Percentiles rank a stretch among this genome's conserved stretches.
Conservation (phyloP, 2,113 vertebrate genomes). For the Paraplagusia blochii region DNA sequence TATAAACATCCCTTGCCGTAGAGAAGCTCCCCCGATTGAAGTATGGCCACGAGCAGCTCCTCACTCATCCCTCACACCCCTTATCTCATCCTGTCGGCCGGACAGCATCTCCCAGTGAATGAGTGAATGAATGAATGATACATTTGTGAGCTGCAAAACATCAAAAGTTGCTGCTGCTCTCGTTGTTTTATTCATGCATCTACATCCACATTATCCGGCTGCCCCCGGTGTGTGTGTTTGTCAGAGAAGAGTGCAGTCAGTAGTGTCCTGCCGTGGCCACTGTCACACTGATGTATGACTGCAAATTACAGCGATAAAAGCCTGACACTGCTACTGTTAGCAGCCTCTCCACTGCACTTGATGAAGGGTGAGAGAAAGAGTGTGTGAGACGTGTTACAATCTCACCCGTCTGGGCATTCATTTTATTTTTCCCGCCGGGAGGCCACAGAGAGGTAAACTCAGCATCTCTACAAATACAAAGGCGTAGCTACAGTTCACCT, state of each 20-base stretch:
- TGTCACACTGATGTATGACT: constrained; percentile 59
- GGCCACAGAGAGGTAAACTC: constrained; percentile 52
- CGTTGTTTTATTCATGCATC: constrained; percentile 67
- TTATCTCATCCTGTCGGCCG: constrained; percentile 46
- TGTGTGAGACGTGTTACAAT: constrained; percentile 9
- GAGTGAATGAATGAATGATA: constrained; percentile 49
- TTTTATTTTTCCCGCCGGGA: constrained; percentile 58
- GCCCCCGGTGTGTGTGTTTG: constrained; percentile 58
- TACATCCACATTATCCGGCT: constrained; percentile 60
- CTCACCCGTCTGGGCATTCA: constrained; percentile 35
- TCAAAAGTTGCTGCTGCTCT: constrained; percentile 40
- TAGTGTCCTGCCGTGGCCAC: constrained; percentile 47
- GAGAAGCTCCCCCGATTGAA: constrained; percentile 53
- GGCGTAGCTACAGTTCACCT: constrained; percentile 33
- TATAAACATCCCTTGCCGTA: constrained; percentile 44
- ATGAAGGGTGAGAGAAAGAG: constrained; percentile 40
- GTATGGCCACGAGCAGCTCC: constrained; percentile 55
- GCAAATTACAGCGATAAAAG: constrained; percentile 64
- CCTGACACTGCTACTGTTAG: constrained; percentile 56
- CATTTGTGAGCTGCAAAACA: constrained; percentile 48
- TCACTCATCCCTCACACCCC: constrained; percentile 51
- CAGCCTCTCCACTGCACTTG: constrained; percentile 55
- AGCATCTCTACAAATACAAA: constrained; percentile 50
- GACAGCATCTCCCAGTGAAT: constrained; percentile 39
- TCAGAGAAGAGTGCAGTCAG: constrained; percentile 25